These are phyloP conservation scores for Nezara viridula DNA, from an alignment of 2,888 invertebrate species.

Conservation along the genomic window DNA sequence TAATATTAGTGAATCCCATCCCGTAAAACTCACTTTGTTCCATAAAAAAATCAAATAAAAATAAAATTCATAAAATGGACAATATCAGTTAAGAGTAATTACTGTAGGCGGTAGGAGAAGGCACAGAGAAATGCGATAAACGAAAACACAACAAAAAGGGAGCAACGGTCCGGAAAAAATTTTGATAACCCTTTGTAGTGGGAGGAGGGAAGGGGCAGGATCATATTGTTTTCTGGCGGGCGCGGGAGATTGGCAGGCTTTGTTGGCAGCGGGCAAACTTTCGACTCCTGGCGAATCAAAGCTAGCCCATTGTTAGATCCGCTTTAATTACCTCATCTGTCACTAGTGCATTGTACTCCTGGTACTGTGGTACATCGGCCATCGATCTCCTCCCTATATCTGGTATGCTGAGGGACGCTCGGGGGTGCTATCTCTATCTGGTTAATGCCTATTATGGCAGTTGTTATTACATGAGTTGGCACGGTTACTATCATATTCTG, in stretches of 20 bases:
- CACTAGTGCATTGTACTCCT: conserved; percentile 45
- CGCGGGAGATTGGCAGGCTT: conserved; percentile 37
- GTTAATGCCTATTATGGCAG: background rate
- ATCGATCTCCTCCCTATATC: background rate
- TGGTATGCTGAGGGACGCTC: background rate
- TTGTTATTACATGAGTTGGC: background rate
- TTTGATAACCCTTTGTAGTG: conserved; percentile 35
- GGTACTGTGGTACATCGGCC: conserved; percentile 20
- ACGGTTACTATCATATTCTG: background rate
- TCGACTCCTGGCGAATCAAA: conserved; percentile 51
- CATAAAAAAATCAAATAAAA: too few species aligned
- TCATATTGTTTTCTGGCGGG: conserved; percentile 30
- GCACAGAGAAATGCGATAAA: background rate
- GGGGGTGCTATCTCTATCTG: background rate
- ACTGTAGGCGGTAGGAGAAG: background rate
- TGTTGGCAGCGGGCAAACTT: conserved; percentile 47
- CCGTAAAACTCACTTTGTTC: too few species aligned
- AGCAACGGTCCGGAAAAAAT: conserved; percentile 47
- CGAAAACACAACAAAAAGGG: conserved; percentile 39
- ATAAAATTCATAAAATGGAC: background rate
- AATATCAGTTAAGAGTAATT: background rate
- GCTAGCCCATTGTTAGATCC: conserved; percentile 45
- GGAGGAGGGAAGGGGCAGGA: background rate
- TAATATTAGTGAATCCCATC: too few species aligned
- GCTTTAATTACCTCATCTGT: conserved; percentile 54